Evolutionary conservation across 1,140 invertebrate genomes (phyloP).

Genomic region (Zaprionus vittiger): DNA sequence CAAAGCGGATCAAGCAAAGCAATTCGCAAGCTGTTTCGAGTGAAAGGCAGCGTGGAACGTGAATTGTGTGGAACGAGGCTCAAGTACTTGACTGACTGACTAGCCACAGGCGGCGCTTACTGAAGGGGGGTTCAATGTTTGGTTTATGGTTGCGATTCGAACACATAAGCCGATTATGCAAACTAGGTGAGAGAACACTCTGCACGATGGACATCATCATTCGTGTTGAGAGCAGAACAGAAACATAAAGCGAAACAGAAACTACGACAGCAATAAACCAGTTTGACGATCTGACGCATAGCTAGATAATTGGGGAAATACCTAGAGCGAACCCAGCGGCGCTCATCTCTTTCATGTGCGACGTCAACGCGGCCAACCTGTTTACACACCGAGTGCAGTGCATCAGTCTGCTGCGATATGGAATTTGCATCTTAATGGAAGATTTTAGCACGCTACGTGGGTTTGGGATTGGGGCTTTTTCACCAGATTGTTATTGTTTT

Average conservation of each 20-base stretch:
- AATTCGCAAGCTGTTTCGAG: constrained; percentile 40
- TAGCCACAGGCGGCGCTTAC: constrained; percentile 26
- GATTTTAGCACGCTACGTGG: neutral
- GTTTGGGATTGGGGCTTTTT: neutral
- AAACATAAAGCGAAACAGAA: neutral
- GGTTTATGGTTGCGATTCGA: constrained; percentile 40
- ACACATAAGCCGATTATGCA: constrained; percentile 48
- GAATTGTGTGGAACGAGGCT: constrained; percentile 11
- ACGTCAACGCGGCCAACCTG: neutral
- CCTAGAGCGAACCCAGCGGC: constrained; percentile 15
- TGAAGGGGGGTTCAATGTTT: constrained; percentile 44
- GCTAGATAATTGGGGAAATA: constrained; percentile 54
- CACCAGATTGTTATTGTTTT: neutral
- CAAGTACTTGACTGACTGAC: constrained; percentile 26
- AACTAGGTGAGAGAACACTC: neutral
- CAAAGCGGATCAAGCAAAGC: constrained; percentile 5
- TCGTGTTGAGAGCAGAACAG: neutral
- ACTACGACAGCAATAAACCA: constrained; percentile 12
- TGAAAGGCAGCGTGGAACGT: constrained; percentile 55
- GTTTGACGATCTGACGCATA: constrained; percentile 39
- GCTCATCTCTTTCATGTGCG: neutral
- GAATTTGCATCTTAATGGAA: constrained; percentile 8
- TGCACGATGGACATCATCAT: too few species aligned
- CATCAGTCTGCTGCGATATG: neutral
- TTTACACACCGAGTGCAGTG: neutral